These are phyloP conservation scores for Albula goreensis DNA, from an alignment of 2,113 vertebrate species.

Conservation along the genomic window DNA sequence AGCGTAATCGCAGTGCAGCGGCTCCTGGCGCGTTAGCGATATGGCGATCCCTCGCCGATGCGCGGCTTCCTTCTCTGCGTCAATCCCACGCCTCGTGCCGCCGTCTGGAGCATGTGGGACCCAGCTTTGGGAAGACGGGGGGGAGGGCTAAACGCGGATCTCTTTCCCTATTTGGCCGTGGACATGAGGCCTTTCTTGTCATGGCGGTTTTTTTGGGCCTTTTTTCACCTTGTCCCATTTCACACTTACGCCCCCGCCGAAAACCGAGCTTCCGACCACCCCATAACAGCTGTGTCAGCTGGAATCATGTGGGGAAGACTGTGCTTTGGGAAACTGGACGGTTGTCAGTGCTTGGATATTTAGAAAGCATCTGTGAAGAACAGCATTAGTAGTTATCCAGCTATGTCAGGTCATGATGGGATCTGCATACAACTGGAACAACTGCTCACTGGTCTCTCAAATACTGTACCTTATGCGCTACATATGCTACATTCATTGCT, in stretches of 20 bases:
- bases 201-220: not conserved
- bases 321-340: not conserved
- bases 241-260: not conserved
- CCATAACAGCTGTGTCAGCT: not conserved
- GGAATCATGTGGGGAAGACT: not conserved
- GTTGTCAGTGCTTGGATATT: not conserved
- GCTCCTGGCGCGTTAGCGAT: not conserved
- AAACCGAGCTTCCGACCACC: not conserved
- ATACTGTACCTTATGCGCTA: too few species aligned
- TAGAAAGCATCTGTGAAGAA: not conserved
- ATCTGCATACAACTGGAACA: not conserved
- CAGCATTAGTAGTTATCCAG: not conserved
- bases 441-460: not conserved
- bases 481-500: too few species aligned
- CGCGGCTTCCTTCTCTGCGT: not conserved
- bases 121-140: too few species aligned
- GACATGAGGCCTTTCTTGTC: not conserved
- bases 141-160: not conserved
- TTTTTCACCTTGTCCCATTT: not conserved
- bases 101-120: not conserved
- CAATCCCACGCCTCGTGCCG: not conserved
- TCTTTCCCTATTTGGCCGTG: not conserved
- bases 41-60: not conserved
- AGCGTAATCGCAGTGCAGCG: not conserved
- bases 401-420: not conserved